Base-by-base conservation (phyloP, 2,113 vertebrate genomes). In the Serranochromis macrocephalus region DNA sequence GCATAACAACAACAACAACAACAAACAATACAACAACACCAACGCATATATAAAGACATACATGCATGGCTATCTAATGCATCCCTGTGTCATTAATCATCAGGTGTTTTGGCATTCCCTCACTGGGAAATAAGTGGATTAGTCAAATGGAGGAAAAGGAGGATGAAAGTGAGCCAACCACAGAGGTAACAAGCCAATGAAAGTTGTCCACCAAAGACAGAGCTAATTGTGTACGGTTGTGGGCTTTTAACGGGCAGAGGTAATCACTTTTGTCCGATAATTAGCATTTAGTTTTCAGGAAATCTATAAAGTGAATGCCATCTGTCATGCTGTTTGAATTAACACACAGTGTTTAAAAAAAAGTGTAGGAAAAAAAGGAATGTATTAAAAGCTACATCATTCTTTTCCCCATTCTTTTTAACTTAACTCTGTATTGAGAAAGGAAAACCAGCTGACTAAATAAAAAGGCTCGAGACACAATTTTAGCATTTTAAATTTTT, bases 291-390 rank as follows among this genome's bases (percentile, higher is more conserved):
- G 84, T 91, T 92, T 92, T 91, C 87, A 94, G 89, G 94, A 94
- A 94, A 95, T 95, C 89, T 91, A 81, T 92, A 95, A 93, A 95
- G 85, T 57, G 61, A 82, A 94, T 92, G 84, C 80, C 87, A 91
- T 93, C 85, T 83, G 53, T 93, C 94, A 94, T 88, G 84, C 89
- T 89, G 93, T 92, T 94, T 90, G 79, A 92, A 92, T 94, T 86
- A 93, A 91, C 88, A 91, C 88, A 90, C 51, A 12, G 61, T 89
- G 86, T 80, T 89, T 68, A 61, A 85, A 88, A 91, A 88, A 63
- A 49, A 47, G 29, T 21, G 40, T 63, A 81, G 61, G 79, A 82
- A 91, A 82, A 84, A 91, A 82, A 63, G 53, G 73, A 78, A 78
- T 78, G 26, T 51, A 78, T 78, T 31, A 51, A 78, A 78, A 78